Evolutionary conservation across 2,113 vertebrate species (phyloP).

Genomic region (Opisthocomus hoazin): DNA sequence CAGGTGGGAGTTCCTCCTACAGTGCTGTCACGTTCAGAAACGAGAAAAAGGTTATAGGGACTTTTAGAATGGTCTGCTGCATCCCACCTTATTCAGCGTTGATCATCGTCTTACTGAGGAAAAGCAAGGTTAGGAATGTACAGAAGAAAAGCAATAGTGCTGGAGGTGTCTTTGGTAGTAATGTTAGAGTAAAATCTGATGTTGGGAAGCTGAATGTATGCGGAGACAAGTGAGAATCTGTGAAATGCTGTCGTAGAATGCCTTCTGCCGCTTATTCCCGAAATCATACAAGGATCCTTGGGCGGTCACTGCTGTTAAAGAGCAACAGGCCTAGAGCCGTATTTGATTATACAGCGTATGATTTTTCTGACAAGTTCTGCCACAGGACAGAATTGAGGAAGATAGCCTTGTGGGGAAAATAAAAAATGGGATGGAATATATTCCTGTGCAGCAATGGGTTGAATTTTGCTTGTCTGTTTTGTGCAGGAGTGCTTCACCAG

Average conservation of each 20-base stretch:
- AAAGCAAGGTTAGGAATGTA: not conserved
- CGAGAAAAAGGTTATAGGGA: not conserved
- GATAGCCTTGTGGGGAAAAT: not conserved
- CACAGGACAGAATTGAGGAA: not conserved
- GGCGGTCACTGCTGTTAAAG: not conserved
- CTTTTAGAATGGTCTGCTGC: not conserved
- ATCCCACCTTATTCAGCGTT: not conserved
- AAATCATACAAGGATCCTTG: not conserved
- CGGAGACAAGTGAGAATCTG: not conserved
- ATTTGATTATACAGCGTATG: not conserved
- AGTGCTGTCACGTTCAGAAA: not conserved
- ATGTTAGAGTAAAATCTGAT: not conserved
- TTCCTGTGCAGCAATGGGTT: rapidly evolving
- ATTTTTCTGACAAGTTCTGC: not conserved
- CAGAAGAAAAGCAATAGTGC: not conserved
- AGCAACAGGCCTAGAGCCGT: not conserved
- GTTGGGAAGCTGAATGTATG: not conserved
- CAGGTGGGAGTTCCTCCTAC: slow-evolving; percentile 73
- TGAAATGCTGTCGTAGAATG: not conserved
- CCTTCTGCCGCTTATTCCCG: not conserved
- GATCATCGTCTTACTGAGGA: not conserved
- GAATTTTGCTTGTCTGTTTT: not conserved
- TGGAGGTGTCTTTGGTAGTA: not conserved
- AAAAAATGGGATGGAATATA: no score
- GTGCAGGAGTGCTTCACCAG: slow-evolving; percentile 90